Percentiles rank a stretch among this genome's conserved stretches.
Evolutionary conservation across 1,140 invertebrate genomes (phyloP).

Genomic region (Drosophila novamexicana): DNA sequence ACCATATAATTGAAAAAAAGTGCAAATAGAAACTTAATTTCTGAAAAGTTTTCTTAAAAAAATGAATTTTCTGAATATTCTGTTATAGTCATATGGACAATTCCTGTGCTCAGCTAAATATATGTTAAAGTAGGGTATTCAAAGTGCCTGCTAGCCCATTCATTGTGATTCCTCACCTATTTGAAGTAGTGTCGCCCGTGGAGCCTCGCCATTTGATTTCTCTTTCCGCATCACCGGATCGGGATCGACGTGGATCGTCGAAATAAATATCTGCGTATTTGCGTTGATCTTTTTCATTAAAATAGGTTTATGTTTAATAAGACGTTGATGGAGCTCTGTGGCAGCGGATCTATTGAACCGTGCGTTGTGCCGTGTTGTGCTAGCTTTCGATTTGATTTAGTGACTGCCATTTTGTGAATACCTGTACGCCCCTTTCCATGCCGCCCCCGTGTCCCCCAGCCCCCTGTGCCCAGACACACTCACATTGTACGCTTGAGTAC

Average conservation of each 20-base stretch:
- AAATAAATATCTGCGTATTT: constrained; percentile 36
- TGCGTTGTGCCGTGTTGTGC: constrained; percentile 26
- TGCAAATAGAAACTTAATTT: too few relatives aligned
- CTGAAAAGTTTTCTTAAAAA: too few relatives aligned
- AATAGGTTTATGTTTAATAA: constrained; percentile 67
- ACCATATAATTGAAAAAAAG: too few relatives aligned
- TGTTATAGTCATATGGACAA: too few relatives aligned
- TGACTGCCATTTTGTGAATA: constrained; percentile 75
- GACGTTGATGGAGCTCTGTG: constrained; percentile 49
- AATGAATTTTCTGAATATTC: too few relatives aligned
- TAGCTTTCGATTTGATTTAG: constrained; percentile 63
- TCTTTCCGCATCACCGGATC: constrained; percentile 41
- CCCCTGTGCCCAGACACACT: constrained; percentile 13
- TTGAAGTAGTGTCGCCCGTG: constrained; percentile 27
- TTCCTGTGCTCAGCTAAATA: not conserved
- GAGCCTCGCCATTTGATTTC: constrained; percentile 40
- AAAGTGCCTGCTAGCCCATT: not conserved
- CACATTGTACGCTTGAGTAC: constrained; percentile 68
- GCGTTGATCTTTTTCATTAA: constrained; percentile 69
- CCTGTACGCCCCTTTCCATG: constrained; percentile 6
- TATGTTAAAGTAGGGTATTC: constrained; percentile 1
- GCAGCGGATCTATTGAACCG: constrained; percentile 41
- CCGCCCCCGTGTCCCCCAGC: not conserved
- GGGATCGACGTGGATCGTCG: constrained; percentile 17
- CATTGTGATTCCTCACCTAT: not conserved